Evolutionary conservation across 30 jellyfish, hydroid and myxozoan genomes (phyloP), one percentile per base, ranked within the genome.

Genomic region (Thelohanellus kitauei): DNA sequence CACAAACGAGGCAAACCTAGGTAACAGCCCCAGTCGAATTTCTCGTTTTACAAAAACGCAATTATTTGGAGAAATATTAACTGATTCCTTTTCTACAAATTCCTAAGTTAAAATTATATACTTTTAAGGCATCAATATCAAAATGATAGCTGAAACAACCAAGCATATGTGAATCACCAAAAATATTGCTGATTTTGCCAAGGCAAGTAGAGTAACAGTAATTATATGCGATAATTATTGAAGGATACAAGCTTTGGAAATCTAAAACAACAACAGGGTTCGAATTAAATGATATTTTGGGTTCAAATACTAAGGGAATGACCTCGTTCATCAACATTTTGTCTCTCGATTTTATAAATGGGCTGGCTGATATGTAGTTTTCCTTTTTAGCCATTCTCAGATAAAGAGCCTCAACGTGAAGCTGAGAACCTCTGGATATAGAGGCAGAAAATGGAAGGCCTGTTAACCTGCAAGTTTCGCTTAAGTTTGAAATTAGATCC

Each of bases 251-350:
- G 2, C 88, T 62, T 14, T 73, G 93, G 34, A 73, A 73, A 41
- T 73, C 93, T 39, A 73, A 42, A 10, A 73, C 93, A 4, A 73
- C 41, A 3, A 73, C 88, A 0, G 93, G 93, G 34, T 73, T 87
- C 8, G 63, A 45, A 58, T 73, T 62, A 40, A 73, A 64, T 11
- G 68, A 44, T 1, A 87, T 62, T 41, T 73, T 87, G 15, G 93
- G 93, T 31, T 73, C 93, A 84, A 73, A 43, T 23, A 73, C 93
- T 8, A 73, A 56, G 3, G 89, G 89, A 34, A 73, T 73, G 32
- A 83, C 58, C 50, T 73, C 93, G 3, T 87, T 87, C 2, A 87
- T 84, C 0, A 84, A 78, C 93, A 73, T 73, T 48, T 86, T 69
- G 44, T 0, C n/a, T n/a, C n/a, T n/a, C n/a, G n/a, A n/a, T n/a